phyloP scores from a whole-genome alignment of 2,797 vertebrate genomes.

The Halcyon badia region DNA sequence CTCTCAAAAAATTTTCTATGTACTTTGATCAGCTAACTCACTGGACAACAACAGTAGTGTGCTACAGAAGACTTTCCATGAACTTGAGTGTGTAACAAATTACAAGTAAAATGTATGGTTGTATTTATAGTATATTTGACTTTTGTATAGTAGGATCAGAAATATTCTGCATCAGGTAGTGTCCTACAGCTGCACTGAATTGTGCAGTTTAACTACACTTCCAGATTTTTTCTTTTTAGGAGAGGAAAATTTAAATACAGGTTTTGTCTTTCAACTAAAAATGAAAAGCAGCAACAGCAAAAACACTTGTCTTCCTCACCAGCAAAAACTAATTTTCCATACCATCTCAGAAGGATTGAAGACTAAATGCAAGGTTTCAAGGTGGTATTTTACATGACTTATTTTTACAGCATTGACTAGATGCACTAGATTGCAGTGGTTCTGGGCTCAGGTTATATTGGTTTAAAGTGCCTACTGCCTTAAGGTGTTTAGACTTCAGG shows the following conservation, averaged over 20 bases:
- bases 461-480: not conserved
- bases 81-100: not conserved
- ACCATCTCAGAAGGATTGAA: not conserved
- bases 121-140: not conserved
- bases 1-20: not conserved
- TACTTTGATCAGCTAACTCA: not conserved
- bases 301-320: not conserved
- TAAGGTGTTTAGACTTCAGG: not conserved
- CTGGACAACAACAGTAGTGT: not conserved
- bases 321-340: not conserved
- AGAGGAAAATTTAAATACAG: not conserved
- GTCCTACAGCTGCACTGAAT: not conserved
- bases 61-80: not conserved
- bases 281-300: not conserved
- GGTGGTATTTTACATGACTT: not conserved
- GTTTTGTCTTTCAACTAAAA: not conserved
- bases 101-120: not conserved
- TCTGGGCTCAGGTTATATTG: not conserved
- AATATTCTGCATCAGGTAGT: not conserved
- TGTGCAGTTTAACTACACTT: not conserved
- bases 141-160: not conserved
- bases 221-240: not conserved
- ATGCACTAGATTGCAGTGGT: not conserved
- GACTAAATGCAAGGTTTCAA: not conserved
- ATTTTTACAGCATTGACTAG: not conserved